Conservation (phyloP, 2,888 invertebrate genomes). For the Drosophila suboccidentalis region DNA sequence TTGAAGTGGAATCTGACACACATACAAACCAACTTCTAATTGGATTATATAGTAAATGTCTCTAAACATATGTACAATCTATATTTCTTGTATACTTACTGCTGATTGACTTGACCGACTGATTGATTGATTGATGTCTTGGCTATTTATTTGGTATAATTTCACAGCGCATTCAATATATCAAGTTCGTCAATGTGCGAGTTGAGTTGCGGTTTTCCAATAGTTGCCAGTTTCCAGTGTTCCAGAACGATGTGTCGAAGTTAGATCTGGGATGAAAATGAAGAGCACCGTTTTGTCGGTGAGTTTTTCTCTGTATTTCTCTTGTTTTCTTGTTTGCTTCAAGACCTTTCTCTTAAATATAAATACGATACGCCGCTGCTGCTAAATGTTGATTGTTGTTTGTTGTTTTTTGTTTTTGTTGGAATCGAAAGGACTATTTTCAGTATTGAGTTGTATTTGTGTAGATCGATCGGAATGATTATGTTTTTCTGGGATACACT, state of each 20-base stretch:
- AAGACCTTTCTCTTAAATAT: neutral
- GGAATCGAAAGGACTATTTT: neutral
- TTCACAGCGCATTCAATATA: slow-evolving; percentile 1
- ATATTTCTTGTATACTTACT: neutral
- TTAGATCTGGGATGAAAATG: slow-evolving; percentile 7
- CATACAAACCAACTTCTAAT: neutral
- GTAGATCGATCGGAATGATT: neutral
- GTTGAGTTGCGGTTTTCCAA: neutral
- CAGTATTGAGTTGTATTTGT: neutral
- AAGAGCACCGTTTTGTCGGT: slow-evolving; percentile 8
- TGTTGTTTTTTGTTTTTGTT: neutral
- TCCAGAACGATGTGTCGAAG: neutral
- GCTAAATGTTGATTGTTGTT: neutral
- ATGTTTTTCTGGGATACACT: slow-evolving; percentile 6
- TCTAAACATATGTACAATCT: neutral
- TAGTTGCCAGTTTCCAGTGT: neutral
- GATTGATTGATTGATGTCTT: neutral
- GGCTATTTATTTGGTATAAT: neutral
- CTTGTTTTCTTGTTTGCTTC: neutral
- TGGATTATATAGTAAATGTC: neutral
- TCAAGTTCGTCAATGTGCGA: neutral
- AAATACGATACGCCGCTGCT: neutral
- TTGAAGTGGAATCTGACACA: neutral
- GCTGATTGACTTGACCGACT: neutral
- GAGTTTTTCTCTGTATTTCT: neutral